Base-by-base conservation (phyloP, 1,140 invertebrate genomes). In the Pseudomyrmex sp. region DNA sequence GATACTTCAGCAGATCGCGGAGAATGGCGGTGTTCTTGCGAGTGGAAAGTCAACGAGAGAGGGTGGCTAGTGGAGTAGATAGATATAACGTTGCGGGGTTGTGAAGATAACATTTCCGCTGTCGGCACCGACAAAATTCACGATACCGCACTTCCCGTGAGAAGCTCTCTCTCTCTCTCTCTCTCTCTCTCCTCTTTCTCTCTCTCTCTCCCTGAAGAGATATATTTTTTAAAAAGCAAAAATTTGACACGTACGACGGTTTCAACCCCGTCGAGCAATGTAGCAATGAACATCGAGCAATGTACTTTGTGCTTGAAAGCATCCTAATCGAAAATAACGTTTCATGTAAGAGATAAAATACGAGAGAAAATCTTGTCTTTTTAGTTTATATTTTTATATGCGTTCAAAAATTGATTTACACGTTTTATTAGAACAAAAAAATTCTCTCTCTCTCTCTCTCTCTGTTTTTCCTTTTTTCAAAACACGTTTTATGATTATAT, bases 1-100 rank as follows among this genome's bases (percentile, higher is more conserved):
- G 84, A 77, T 83, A 83, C 82, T 85, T 70, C 72, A 77, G 74
- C 80, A 77, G 84, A 85, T 85, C 84, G 72, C 50, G 66, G 73
- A 83, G 66, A 84, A 84, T 84, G 58, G 82, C 54, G 35, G 61
- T 63, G 76, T 72, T 82, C 72, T 82, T 65, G 72, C 79, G 79
- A 82, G 69, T 61, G 79, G 58, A 82, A 73, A 82, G 72, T 82
- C 79, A 58, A 75, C 69, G 58, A 82, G 35, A 35, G 35, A 35
- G 59, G 76, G 76, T 80, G 66, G 76, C 76, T 80, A 80, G 66
- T 80, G 76, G 76, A 80, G 76, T 72, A 80, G 76, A 80, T 80
- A 80, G 76, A 80, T 80, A 80, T 20, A 80, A 54, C 66, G 66
- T 18, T 50, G 63, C 62, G 10, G 76, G 66, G 66, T 61, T 80